phyloP scores from a whole-genome alignment of 2,113 vertebrate genomes.

The Pelodiscus sinensis region DNA sequence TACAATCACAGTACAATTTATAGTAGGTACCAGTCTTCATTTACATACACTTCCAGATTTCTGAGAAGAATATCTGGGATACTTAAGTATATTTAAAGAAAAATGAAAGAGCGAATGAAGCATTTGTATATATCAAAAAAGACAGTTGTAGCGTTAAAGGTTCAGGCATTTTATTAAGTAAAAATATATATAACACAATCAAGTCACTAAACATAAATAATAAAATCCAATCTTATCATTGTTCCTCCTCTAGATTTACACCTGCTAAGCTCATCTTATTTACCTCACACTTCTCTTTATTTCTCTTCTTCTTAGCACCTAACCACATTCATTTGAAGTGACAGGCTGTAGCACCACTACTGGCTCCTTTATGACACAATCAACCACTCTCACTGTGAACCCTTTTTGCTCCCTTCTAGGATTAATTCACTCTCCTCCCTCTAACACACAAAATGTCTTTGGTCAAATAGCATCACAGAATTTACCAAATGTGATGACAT shows the following conservation, averaged over 20 bases:
- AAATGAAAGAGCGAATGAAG: background rate
- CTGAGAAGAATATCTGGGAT: background rate
- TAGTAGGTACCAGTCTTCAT: conserved; percentile 11
- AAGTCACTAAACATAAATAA: background rate
- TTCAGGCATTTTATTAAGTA: background rate
- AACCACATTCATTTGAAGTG: accelerated
- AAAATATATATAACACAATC: background rate
- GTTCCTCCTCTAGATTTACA: background rate
- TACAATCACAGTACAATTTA: background rate
- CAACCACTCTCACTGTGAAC: background rate
- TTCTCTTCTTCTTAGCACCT: accelerated
- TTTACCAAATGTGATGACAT: background rate
- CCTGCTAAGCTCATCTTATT: accelerated
- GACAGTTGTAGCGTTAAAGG: conserved; percentile 4
- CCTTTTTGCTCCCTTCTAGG: background rate
- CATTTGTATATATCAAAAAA: background rate
- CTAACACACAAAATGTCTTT: accelerated
- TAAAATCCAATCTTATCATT: background rate
- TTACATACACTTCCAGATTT: conserved; percentile 23
- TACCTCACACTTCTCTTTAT: accelerated
- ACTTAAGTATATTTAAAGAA: background rate
- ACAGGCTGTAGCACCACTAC: accelerated
- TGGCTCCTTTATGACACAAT: background rate
- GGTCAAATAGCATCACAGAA: background rate
- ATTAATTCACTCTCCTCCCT: background rate